Conservation (phyloP, 2,888 invertebrate genomes). For the Chalcis sispes region DNA sequence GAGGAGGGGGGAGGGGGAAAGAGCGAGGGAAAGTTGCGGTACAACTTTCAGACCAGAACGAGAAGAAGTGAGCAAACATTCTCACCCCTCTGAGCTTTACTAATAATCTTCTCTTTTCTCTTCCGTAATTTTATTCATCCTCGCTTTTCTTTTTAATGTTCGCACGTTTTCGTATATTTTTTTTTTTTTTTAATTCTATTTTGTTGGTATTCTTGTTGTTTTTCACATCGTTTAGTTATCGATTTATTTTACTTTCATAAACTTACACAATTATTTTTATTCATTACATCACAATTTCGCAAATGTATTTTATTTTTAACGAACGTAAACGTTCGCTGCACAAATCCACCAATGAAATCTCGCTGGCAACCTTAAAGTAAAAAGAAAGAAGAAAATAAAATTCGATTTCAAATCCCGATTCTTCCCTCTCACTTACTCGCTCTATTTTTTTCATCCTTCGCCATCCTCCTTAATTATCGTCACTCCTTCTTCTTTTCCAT, state of each 20-base stretch:
- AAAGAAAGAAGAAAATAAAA: background rate
- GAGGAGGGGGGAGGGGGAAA: background rate
- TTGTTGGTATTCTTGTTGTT: too few species aligned
- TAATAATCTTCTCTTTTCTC: constrained; percentile 44
- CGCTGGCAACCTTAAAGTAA: background rate
- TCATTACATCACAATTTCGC: too few species aligned
- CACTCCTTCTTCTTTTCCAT: background rate
- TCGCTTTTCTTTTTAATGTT: background rate
- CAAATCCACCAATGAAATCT: too few species aligned
- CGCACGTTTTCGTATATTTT: background rate
- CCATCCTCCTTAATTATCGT: background rate
- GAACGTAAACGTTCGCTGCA: too few species aligned
- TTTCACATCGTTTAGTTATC: too few species aligned
- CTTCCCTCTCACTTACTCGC: background rate
- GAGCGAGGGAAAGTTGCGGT: constrained; percentile 27
- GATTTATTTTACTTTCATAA: too few species aligned
- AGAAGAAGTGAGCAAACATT: constrained; percentile 46
- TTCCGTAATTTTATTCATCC: background rate
- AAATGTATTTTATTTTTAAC: too few species aligned
- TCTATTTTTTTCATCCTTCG: background rate
- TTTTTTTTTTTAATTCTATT: too few species aligned
- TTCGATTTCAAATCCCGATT: background rate
- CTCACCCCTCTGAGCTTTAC: constrained; percentile 3
- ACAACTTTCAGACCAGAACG: constrained; percentile 17
- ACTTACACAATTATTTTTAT: too few species aligned